These are phyloP conservation scores for Corythornis cristatus DNA, from an alignment of 2,113 vertebrate genomes.

Conservation along the genomic window DNA sequence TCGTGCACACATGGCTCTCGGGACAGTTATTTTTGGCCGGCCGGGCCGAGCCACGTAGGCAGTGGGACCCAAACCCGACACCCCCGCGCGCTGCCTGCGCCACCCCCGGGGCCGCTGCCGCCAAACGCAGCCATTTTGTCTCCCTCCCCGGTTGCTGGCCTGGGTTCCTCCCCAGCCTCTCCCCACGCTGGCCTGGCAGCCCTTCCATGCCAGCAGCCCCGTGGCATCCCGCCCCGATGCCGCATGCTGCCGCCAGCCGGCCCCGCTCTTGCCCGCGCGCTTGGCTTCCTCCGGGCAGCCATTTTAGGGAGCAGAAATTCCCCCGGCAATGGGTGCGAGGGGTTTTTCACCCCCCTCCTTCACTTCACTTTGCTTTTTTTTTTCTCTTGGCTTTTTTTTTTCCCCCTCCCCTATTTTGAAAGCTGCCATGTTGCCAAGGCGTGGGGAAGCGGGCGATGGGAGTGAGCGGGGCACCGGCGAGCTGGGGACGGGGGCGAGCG, in stretches of 20 bases:
- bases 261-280: neutral
- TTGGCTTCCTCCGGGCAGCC: slow-evolving; percentile 64
- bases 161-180: neutral
- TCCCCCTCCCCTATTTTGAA: neutral
- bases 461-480: neutral
- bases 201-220: slow-evolving; percentile 2
- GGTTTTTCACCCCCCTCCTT: neutral
- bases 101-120: neutral
- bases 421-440: rapidly evolving
- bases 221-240: neutral
- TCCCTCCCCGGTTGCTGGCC: neutral
- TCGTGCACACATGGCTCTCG: rapidly evolving
- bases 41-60: neutral
- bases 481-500: neutral
- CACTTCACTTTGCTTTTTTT: neutral
- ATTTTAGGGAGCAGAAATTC: slow-evolving; percentile 66
- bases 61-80: neutral
- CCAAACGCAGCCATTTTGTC: slow-evolving; percentile 68
- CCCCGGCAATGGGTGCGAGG: neutral
- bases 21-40: neutral
- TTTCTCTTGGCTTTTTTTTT: too few species aligned
- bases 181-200: neutral
- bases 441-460: rapidly evolving
- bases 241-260: slow-evolving; percentile 18
- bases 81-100: rapidly evolving